Percentiles rank a stretch among this genome's conserved stretches.
These are phyloP conservation scores for Apis laboriosa DNA, from an alignment of 1,140 invertebrate genomes.

Conservation along the genomic window DNA sequence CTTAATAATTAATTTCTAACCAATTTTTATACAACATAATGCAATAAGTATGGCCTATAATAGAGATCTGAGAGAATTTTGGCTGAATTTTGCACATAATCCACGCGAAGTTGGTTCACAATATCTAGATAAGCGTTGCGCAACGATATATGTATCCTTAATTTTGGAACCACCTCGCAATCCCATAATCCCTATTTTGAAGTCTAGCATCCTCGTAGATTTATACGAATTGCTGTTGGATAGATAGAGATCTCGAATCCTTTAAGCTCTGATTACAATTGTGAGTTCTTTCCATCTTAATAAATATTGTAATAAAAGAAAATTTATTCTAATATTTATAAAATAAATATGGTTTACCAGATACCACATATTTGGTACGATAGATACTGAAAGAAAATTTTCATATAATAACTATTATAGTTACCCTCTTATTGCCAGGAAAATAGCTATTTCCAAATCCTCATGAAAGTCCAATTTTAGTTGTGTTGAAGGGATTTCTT, in stretches of 20 bases:
- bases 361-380: too few species aligned
- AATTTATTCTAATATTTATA: neutral
- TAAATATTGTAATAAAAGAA: too few species aligned
- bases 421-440: neutral
- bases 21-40: too few species aligned
- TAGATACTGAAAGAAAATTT: neutral
- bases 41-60: too few species aligned
- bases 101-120: neutral
- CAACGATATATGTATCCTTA: neutral
- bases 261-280: neutral
- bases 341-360: fast-evolving
- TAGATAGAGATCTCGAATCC: neutral
- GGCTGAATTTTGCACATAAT: neutral
- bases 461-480: conserved; percentile 52
- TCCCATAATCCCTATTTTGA: conserved; percentile 5
- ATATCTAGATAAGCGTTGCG: neutral
- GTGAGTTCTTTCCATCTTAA: neutral
- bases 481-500: conserved; percentile 23
- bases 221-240: neutral
- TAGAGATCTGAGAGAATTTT: neutral
- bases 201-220: neutral
- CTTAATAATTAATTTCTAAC: too few species aligned
- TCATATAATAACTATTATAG: neutral
- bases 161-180: conserved; percentile 8
- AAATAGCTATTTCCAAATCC: neutral